Conservation (phyloP, 2,888 invertebrate species). For the Nomada fucata region DNA sequence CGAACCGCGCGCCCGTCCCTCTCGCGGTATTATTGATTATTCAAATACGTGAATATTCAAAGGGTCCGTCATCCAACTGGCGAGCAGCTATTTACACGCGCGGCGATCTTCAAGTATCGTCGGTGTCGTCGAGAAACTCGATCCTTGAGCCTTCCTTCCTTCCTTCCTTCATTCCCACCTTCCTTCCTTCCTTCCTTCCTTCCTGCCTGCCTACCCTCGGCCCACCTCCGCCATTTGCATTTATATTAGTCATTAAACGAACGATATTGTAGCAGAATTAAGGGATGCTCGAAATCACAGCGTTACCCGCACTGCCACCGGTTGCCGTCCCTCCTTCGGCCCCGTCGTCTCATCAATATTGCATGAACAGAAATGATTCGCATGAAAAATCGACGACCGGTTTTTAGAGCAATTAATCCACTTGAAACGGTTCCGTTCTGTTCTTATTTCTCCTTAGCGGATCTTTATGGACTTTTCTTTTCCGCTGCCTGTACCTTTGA, state of each 20-base stretch:
- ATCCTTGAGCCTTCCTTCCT: neutral
- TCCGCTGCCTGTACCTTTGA: neutral
- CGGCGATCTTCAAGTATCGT: constrained; percentile 29
- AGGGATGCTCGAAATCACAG: constrained; percentile 33
- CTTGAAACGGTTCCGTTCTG: constrained; percentile 6
- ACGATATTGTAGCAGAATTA: constrained; percentile 48
- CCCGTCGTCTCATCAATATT: constrained; percentile 38
- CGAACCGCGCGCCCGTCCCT: neutral
- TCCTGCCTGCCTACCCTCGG: neutral
- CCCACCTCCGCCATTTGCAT: constrained; percentile 49
- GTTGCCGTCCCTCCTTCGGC: neutral
- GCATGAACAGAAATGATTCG: constrained; percentile 33
- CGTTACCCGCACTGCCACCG: neutral
- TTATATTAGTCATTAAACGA: constrained; percentile 57
- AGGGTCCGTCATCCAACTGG: constrained; percentile 10
- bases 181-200: neutral
- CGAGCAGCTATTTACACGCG: constrained; percentile 19
- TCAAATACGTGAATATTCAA: constrained; percentile 56
- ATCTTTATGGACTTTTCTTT: neutral
- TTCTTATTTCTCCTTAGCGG: neutral
- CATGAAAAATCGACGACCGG: constrained; percentile 31
- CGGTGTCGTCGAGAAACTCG: constrained; percentile 16
- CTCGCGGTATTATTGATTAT: constrained; percentile 52
- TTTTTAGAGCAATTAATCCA: constrained; percentile 13
- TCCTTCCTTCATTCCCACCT: no score